Conservation (phyloP, 1,140 invertebrate genomes). For the Aphelenchoides besseyi region DNA sequence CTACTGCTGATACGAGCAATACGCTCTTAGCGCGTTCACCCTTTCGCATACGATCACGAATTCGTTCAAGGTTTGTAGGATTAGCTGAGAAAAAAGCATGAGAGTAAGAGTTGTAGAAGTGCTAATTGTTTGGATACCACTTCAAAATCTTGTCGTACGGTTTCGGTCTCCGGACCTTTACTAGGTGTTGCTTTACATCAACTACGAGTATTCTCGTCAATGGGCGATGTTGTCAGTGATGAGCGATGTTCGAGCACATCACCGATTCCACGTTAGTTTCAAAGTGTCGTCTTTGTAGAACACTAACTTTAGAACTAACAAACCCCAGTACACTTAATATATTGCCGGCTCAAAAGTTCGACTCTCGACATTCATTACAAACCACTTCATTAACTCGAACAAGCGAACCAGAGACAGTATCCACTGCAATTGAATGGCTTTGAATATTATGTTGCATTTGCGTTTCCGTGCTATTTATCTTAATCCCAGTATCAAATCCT, state of each 20-base stretch:
- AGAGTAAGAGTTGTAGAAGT: constrained; percentile 16
- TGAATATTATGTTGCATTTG: not conserved
- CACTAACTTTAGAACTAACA: not conserved
- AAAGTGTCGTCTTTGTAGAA: too few relatives aligned
- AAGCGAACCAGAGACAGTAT: not conserved
- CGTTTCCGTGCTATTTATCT: too few relatives aligned
- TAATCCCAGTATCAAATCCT: too few relatives aligned
- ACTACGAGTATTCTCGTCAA: not conserved
- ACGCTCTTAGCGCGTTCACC: constrained; percentile 33
- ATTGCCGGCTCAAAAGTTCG: not conserved
- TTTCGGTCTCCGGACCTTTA: constrained; percentile 6
- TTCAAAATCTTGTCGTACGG: not conserved
- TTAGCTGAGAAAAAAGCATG: constrained; percentile 6
- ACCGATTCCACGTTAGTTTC: not conserved
- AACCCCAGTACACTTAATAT: not conserved
- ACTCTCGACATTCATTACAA: not conserved
- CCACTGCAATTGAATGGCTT: not conserved
- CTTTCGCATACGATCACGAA: constrained; percentile 38
- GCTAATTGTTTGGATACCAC: constrained; percentile 22
- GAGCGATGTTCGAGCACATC: not conserved
- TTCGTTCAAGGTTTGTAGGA: constrained; percentile 40
- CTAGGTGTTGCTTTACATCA: not conserved
- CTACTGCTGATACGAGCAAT: constrained; percentile 46
- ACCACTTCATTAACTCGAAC: not conserved
- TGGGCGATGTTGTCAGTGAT: not conserved